Evolutionary conservation across 1,140 invertebrate species (phyloP).

Genomic region (Eciton burchellii): DNA sequence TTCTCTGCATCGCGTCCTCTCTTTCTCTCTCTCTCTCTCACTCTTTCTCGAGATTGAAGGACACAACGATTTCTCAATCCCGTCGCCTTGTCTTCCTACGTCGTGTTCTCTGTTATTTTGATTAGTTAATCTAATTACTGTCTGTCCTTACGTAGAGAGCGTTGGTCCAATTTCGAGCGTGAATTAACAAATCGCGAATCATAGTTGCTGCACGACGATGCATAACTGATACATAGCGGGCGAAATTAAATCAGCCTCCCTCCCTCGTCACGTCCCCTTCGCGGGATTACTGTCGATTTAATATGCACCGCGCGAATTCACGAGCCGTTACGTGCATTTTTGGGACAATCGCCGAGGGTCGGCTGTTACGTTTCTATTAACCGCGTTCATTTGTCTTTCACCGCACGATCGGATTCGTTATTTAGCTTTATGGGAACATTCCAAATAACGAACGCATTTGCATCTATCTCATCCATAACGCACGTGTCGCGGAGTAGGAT

Average conservation of each 20-base stretch:
- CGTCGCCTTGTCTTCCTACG: not conserved
- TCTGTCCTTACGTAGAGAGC: not conserved
- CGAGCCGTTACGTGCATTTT: constrained; percentile 60
- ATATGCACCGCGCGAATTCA: constrained; percentile 50
- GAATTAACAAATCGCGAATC: not conserved
- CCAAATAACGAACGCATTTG: constrained; percentile 43
- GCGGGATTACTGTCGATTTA: constrained; percentile 50
- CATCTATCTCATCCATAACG: constrained; percentile 17
- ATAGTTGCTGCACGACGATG: not conserved
- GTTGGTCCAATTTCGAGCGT: not conserved
- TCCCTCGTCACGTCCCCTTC: not conserved
- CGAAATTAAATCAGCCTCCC: constrained; percentile 22
- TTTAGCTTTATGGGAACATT: constrained; percentile 46
- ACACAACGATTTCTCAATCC: not conserved
- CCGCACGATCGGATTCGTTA: constrained; percentile 53
- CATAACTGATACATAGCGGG: constrained; percentile 20
- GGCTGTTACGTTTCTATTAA: constrained; percentile 43
- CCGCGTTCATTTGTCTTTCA: constrained; percentile 48
- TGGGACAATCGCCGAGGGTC: constrained; percentile 25
- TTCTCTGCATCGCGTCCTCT: too few species aligned
- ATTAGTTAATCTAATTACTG: constrained; percentile 12
- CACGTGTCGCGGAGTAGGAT: not conserved
- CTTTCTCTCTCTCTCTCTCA: not conserved
- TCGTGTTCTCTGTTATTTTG: not conserved
- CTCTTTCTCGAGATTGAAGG: too few species aligned